phyloP scores from a whole-genome alignment of 2,797 vertebrate genomes.

The Scolopax rusticola region DNA sequence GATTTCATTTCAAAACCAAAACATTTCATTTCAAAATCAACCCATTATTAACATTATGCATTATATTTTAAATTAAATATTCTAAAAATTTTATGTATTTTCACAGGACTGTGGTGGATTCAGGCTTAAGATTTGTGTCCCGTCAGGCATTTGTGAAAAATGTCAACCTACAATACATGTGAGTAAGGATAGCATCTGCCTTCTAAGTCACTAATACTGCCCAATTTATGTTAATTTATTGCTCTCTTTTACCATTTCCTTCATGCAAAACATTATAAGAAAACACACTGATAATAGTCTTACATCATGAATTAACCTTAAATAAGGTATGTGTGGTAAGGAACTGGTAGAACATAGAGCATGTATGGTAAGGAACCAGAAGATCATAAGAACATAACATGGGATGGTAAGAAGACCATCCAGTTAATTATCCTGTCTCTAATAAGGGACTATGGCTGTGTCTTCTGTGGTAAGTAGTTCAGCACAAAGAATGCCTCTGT shows the following conservation, averaged over 20 bases:
- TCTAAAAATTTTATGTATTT: conserved; percentile 56
- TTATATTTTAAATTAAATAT: background rate
- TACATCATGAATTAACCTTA: background rate
- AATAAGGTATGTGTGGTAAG: background rate
- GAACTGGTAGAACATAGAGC: background rate
- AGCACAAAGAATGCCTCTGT: background rate
- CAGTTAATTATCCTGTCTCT: background rate
- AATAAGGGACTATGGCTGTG: background rate
- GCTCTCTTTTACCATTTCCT: background rate
- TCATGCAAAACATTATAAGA: background rate
- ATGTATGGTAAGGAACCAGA: background rate
- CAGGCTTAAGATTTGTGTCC: conserved; percentile 90
- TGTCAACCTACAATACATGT: conserved; percentile 92
- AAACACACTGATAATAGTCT: background rate
- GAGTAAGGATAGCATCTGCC: conserved; percentile 74
- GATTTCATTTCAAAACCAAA: background rate
- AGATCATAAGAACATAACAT: background rate
- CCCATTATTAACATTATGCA: background rate
- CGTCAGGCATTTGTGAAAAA: conserved; percentile 93
- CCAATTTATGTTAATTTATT: background rate
- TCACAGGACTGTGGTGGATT: conserved; percentile 93
- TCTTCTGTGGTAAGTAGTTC: background rate
- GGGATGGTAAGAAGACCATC: background rate
- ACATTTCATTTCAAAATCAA: too few relatives aligned
- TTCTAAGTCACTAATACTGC: background rate